Base-by-base conservation (phyloP, 2,888 invertebrate genomes). In the Acleris literana region DNA sequence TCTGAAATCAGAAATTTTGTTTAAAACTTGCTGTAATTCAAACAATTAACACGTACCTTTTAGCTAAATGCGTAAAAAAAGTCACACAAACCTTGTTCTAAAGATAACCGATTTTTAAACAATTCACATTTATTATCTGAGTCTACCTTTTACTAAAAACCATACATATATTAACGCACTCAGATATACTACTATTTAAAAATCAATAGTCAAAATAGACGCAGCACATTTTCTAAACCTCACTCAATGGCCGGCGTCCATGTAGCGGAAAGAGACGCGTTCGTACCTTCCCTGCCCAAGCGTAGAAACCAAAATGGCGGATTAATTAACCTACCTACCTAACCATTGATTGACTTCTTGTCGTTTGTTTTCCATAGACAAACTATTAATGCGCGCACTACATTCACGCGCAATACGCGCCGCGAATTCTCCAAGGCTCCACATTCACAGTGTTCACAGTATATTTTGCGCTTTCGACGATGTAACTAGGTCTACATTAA, bases 1-100 rank as follows among this genome's bases (percentile, higher is more conserved):
- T 89, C 72, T 76, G 70, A 49, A 72, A 63, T 58, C 61, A 68
- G 49, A 64, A 5, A 48, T 54, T 16, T 5, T 39, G 18, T 25
- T 66, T 57, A 46, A 55, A 29, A 33, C 39, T 22, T 43, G 55
- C 46, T 29, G 20, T 13, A 48, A 49, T 16, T 39, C 25, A 48
- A 54, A 22, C 33, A 22, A 54, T 18, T 43, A 16, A 59, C n/a
- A 55, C 33, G 22, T 17, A n/a, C 5, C 13, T 25, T 1, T 39
- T 17, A 39, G 3, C 7, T 49, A 43, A 29, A 63, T 57, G 51
- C 25, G 51, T 57, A 60, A 48, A 49, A 49, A 43, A 20, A 20
- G 29, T 54, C 16, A 49, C 54, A 49, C 64, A 18, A 56, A 65
- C 65, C 65, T 44, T 51, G 60, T 51, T 55, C 48, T 56, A 51